These are phyloP conservation scores for Dysidea cf. avara DNA, from an alignment of 37 sponge, comb jelly and placozoan species.

Conservation along the genomic window DNA sequence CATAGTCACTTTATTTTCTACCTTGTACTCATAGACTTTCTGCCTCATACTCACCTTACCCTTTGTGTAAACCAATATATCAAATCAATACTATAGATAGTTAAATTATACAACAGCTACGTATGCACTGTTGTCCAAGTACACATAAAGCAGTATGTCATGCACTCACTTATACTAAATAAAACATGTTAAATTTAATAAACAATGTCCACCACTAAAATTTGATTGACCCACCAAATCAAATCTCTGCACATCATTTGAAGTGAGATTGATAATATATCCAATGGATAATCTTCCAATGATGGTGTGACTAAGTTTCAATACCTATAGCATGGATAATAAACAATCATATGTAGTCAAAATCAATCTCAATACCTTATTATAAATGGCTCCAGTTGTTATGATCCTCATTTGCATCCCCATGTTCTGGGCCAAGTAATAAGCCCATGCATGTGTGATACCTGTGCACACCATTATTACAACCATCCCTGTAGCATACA, in stretches of 20 bases:
- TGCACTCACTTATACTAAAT: no score
- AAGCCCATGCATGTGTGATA: constrained; percentile 43
- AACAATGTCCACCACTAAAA: no score
- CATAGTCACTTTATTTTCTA: no score
- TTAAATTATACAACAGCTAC: no score
- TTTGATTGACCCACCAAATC: constrained; percentile 51
- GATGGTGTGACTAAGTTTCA: constrained; percentile 54
- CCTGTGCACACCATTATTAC: neutral
- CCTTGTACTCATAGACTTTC: no score
- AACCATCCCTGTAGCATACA: constrained; percentile 52
- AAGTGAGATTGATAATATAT: constrained; percentile 73
- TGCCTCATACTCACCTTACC: no score
- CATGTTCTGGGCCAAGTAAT: constrained; percentile 49
- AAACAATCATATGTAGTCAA: no score
- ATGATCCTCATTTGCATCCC: constrained; percentile 56
- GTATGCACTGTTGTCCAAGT: no score
- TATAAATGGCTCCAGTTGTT: constrained; percentile 61
- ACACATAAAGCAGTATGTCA: no score
- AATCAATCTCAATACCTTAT: constrained; percentile 43
- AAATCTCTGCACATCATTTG: constrained; percentile 85
- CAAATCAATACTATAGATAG: no score
- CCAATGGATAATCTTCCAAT: constrained; percentile 65
- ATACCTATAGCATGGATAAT: constrained; percentile 20
- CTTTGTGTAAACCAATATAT: no score
- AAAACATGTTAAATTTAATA: no score